Conservation (phyloP, 2,888 invertebrate species). For the Nipponacmea schrenckii region DNA sequence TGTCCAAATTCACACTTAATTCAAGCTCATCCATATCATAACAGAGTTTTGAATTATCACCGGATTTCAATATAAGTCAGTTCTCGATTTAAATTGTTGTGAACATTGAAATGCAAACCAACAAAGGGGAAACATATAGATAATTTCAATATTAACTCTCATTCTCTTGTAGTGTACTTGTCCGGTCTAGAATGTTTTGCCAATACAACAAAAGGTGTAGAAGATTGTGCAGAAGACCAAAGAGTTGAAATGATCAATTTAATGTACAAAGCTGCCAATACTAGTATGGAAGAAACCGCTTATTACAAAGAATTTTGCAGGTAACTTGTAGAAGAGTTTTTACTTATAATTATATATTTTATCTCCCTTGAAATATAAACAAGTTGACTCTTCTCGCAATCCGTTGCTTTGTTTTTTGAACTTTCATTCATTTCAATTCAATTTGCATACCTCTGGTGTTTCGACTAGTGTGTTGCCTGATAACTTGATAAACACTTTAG, state of each 20-base stretch:
- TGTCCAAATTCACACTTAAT: too few species aligned
- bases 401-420: too few species aligned
- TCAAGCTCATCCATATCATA: too few species aligned
- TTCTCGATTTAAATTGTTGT: too few species aligned
- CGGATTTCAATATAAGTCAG: too few species aligned
- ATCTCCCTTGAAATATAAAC: not conserved
- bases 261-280: constrained; percentile 19
- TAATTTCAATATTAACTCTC: not conserved
- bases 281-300: constrained; percentile 22
- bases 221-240: constrained; percentile 25
- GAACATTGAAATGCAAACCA: too few species aligned
- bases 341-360: not conserved
- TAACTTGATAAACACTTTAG: not conserved
- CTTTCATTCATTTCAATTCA: too few species aligned
- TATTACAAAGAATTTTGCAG: constrained; percentile 23
- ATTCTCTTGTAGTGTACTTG: constrained; percentile 26
- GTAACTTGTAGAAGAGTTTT: constrained; percentile 26
- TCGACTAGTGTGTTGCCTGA: too few species aligned
- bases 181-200: constrained; percentile 29
- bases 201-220: constrained; percentile 25
- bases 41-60: too few species aligned
- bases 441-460: too few species aligned
- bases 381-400: not conserved
- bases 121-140: too few species aligned
- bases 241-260: constrained; percentile 24